Evolutionary conservation across 2,797 vertebrate species (phyloP), one percentile per base, ranked within the genome.

Genomic region (Gobio occitaniae): DNA sequence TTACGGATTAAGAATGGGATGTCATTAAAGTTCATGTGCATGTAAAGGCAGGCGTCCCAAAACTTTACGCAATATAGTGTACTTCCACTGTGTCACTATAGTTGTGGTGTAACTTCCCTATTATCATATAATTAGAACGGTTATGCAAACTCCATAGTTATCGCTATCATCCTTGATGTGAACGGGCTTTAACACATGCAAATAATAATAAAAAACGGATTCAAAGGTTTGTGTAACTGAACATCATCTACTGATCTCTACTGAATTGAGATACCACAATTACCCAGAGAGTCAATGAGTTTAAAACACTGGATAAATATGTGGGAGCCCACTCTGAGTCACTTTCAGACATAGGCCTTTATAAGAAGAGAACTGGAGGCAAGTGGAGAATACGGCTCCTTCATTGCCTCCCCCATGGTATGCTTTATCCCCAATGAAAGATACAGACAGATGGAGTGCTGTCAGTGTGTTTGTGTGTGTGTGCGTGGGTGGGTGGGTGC

Each of bases 391-490:
- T 52, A 9, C 65, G 38, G 50, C 47, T 52, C 29, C 36, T n/a
- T 11, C 66, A 38, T 6, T 71, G 25, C 76, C 72, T 38, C 69
- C 59, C 48, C 50, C 41, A 59, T 69, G 54, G 77, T 80, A 8
- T 65, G 21, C 83, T 52, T 69, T 84, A 82, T 70, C 13, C 59
- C 36, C 65, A 48, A 61, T 61, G 2, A 72, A 68, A 69, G 82
- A 91, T 84, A 70, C 87, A 88, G 86, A 93, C 89, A 90, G 88
- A 92, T 92, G 84, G 82, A 61, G 65, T 41, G 50, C 48, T 81
- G 66, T 78, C 70, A 75, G 80, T 81, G 66, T 86, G 78, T 84
- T 12, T 80, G 78, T 25, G 32, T 16, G 69, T 89, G 84, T 50
- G 78, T 85, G 71, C n/a, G 83, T 84, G 9, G 25, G 61, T 85